These are phyloP conservation scores for Notothenia rossii DNA, from an alignment of 2,113 vertebrate species.

Conservation along the genomic window DNA sequence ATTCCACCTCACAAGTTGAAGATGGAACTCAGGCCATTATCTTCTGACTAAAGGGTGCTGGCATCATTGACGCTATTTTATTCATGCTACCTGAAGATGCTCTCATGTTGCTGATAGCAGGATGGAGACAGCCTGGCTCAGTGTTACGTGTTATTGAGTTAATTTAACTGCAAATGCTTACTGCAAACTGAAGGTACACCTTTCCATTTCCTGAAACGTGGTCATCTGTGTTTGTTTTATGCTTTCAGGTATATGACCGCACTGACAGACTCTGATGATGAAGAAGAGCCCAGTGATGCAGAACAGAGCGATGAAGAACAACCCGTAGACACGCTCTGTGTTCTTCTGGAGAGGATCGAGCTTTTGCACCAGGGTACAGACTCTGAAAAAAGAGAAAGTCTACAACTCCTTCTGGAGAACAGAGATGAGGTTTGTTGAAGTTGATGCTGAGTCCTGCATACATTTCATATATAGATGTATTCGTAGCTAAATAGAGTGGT, in stretches of 20 bases:
- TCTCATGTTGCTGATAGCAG: slow-evolving; percentile 10
- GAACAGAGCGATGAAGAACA: slow-evolving; percentile 51
- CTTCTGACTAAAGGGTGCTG: not conserved
- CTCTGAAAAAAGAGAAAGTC: slow-evolving; percentile 85
- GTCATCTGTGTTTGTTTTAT: slow-evolving; percentile 1
- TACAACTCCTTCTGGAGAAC: slow-evolving; percentile 85
- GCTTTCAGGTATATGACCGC: slow-evolving; percentile 94
- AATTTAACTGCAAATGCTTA: slow-evolving; percentile 20
- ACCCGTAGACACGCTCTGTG: slow-evolving; percentile 75
- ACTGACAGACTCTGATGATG: slow-evolving; percentile 93
- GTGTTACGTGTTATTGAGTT: not conserved
- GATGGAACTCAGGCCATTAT: not conserved
- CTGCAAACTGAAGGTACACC: not conserved
- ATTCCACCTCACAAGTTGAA: slow-evolving; percentile 19
- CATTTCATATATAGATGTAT: not conserved
- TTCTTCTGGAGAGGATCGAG: slow-evolving; percentile 87
- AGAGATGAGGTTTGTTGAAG: slow-evolving; percentile 85
- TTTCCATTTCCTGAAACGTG: slow-evolving; percentile 1
- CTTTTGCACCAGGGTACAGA: slow-evolving; percentile 84
- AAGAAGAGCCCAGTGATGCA: slow-evolving; percentile 82
- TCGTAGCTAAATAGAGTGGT: not conserved
- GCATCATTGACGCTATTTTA: slow-evolving; percentile 14
- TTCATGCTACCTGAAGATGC: not conserved
- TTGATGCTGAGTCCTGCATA: not conserved
- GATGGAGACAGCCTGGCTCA: slow-evolving; percentile 17